Evolutionary conservation across 2,888 invertebrate species (phyloP), one percentile per base, ranked within the genome.

Genomic region (Lottia gigantea): DNA sequence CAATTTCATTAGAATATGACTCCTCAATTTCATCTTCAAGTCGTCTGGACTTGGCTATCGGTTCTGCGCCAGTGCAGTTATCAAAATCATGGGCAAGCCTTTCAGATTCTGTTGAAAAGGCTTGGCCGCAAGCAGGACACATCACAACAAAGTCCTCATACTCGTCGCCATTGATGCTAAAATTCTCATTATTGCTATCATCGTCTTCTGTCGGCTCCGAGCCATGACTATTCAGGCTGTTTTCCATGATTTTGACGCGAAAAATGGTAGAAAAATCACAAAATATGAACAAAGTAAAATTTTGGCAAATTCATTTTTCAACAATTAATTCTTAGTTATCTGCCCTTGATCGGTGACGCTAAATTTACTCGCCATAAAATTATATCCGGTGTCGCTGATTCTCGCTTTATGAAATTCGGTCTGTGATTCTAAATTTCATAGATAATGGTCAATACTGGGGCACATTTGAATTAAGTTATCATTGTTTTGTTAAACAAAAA

Each of bases 111-210:
- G 19, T 55, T n/a, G 55, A 55, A 55, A 55, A 55, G 19, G 23
- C 23, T 55, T 55, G 55, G 23, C 55, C 19, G 14, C 55, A 55
- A 14, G 55, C 19, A 12, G 55, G 55, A 23, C 55, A 55, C 55
- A 55, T 55, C 19, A 55, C 55, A 55, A 55, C 55, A 55, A 55
- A 55, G 55, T 55, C 55, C 19, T 55, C 55, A 4, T 55, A 55
- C 15, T 55, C 55, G 23, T 55, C 55, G 11, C 23, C 55, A 55
- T 23, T 23, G 23, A 23, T 19, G 23, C 55, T 55, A 23, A 23
- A 19, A 19, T 55, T 55, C 23, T 55, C 55, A 23, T 55, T 55
- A 55, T 23, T 23, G 55, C 55, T 55, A 23, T 55, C 55, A 11
- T 55, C 55, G 23, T 55, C 14, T 55, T 55, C 55, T 11, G 19